Evolutionary conservation across 2,113 vertebrate genomes (phyloP).

Genomic region (Sphaerodactylus townsendi): DNA sequence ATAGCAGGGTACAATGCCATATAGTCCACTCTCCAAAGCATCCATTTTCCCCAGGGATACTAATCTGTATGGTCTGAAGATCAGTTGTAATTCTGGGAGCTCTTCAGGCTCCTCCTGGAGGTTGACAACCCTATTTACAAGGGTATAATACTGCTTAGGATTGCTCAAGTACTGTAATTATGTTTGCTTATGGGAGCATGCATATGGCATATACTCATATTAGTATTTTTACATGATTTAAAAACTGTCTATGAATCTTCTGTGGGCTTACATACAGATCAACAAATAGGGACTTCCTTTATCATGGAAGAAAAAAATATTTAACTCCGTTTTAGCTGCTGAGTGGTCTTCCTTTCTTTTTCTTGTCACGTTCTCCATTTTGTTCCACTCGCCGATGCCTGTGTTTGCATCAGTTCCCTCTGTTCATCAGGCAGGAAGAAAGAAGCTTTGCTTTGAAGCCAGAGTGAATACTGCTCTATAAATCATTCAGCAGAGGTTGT

Average conservation of each 20-base stretch:
- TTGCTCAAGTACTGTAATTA: no score
- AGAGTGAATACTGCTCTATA: constrained; percentile 55
- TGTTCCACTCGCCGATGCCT: constrained; percentile 50
- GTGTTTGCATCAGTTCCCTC: constrained; percentile 51
- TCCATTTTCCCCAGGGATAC: no score
- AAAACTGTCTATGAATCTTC: background rate
- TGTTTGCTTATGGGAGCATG: background rate
- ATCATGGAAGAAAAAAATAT: constrained; percentile 33
- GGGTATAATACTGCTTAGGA: no score
- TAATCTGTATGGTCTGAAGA: no score
- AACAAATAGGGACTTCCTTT: constrained; percentile 27
- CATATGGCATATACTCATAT: background rate
- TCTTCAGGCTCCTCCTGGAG: no score
- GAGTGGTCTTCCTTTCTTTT: constrained; percentile 30
- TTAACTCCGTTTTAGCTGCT: constrained; percentile 25
- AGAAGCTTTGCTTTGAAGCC: constrained; percentile 64
- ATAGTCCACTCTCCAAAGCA: no score
- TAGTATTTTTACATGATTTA: background rate
- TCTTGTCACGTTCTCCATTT: constrained; percentile 39
- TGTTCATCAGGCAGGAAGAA: constrained; percentile 56
- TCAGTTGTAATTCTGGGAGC: no score
- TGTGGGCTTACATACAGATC: background rate
- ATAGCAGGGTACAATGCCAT: no score
- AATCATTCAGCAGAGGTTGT: constrained; percentile 61
- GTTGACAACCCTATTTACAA: no score